Base-by-base conservation (phyloP, 2,113 vertebrate genomes). In the Alligator sinensis region DNA sequence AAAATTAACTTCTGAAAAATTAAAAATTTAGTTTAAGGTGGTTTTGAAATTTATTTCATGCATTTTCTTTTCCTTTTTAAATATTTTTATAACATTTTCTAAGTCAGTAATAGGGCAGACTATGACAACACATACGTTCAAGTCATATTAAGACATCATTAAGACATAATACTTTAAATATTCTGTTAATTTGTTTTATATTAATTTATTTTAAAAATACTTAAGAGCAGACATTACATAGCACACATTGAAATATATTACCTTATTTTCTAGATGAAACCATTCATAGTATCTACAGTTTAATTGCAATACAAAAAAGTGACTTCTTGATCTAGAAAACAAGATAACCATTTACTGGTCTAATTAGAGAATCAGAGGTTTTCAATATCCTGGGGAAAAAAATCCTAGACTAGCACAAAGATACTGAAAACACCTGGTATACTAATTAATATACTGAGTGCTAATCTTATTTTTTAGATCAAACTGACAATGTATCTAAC, bases 231-330 rank as follows among this genome's bases (percentile, higher is more conserved):
- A 78, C 92, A 91, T 89, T 97, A 86, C 93, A 91, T 94, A 93
- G 72, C 66, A 78, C 81, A 97, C 95, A 96, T 96, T 96, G 96
- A 91, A 94, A 94, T 91, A 90, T 78, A 80, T 97, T 95, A 96
- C 95, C 93, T 93, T 91, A 94, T 96, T 96, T 96, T 96, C 93
- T 95, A 0, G 82, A 95, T 94, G 86, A 62, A 87, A 96, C 80
- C 96, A 88, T 47, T 96, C 92, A 96, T 96, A 87, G 93, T 77
- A 97, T 88, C 91, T 95, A 94, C 57, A 59, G 55, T 82, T 95
- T 80, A 70, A 86, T 61, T 94, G 60, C 83, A 94, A 94, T 25
- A 91, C 60, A 85, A 90, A 68, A 76, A 96, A 83, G 59, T 85
- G 92, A 85, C 0, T 2, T 90, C 93, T 97, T 95, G 79, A 95